Evolutionary conservation across 2,113 vertebrate species (phyloP).

Genomic region (Euleptes europaea): DNA sequence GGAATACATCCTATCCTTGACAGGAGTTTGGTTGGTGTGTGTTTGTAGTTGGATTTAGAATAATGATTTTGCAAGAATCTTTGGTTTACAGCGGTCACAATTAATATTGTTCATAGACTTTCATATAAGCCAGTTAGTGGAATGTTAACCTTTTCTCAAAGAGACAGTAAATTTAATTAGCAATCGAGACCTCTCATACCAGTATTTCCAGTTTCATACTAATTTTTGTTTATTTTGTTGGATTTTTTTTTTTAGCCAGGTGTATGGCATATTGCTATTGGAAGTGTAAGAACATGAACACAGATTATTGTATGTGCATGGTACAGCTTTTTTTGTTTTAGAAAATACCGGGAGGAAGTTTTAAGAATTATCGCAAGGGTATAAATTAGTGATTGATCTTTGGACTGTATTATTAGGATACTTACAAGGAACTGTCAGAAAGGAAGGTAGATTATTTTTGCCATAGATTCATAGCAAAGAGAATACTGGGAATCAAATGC

Average conservation of each 20-base stretch:
- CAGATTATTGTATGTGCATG: background rate
- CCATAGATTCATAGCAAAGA: background rate
- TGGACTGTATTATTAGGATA: background rate
- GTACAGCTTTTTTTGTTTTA: background rate
- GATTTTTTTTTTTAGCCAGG: background rate
- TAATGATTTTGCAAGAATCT: constrained; percentile 1
- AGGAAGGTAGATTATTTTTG: no score
- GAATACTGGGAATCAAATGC: background rate
- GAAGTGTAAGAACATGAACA: background rate
- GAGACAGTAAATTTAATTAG: background rate
- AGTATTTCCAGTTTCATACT: background rate
- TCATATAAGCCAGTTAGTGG: background rate
- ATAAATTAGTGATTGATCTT: background rate
- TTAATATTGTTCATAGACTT: background rate
- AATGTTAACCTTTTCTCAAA: background rate
- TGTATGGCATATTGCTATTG: background rate
- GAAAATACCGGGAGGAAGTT: background rate
- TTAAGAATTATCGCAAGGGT: background rate
- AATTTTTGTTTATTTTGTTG: background rate
- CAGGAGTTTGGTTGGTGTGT: background rate
- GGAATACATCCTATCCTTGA: background rate
- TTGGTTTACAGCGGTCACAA: background rate
- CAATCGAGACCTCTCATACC: background rate
- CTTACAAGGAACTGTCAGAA: background rate
- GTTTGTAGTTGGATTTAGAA: background rate